Base-by-base conservation (phyloP, 2,113 vertebrate species). In the Equus quagga region DNA sequence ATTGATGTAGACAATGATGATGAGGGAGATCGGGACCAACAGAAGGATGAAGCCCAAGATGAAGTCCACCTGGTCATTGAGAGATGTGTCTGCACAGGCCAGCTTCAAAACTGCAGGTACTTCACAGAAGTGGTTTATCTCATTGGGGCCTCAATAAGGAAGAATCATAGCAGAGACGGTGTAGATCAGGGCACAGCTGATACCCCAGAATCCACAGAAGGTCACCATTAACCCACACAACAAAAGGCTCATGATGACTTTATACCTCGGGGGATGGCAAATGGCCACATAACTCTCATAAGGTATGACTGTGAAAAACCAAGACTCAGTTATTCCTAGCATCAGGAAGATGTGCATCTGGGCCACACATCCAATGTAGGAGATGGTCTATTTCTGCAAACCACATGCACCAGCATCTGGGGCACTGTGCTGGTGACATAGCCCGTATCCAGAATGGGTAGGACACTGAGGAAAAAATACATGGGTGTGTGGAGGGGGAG, bases 341-440 rank as follows among this genome's bases (percentile, higher is more conserved):
- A 89, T 89, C 44, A 97, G 84, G n/a, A 96, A 85, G 95, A 98
- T 97, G 90, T 98, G 98, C 97, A 98, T 96, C 89, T 98, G 94
- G 2, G 0, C 60, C 80, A 97, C 79, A 83, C 0, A 0, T 69
- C 94, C 98, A 56, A 36, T 0, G 0, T 79, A 98, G 31, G 98
- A 98, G 86, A 98, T 85, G 36, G 54, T 97, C 94, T 97, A 98
- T 4, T 4, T 97, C 70, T 89, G 60, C 0, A 0, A 78, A 94
- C 96, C 89, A 94, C 0, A 0, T 97, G 98, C 0, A 0, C 67
- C 44, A n/a, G n/a, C n/a, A 96, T 97, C 89, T 95, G 95, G 69
- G 98, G 97, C 95, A 97, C 73, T 31, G 97, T 97, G 60, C 85
- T 3, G 79, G 98, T 97, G 41, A 96, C 96, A 76, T 28, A 98